Percentiles rank a stretch among this genome's conserved stretches.
phyloP scores from a whole-genome alignment of 2,113 vertebrate species.

The Lathamus discolor region DNA sequence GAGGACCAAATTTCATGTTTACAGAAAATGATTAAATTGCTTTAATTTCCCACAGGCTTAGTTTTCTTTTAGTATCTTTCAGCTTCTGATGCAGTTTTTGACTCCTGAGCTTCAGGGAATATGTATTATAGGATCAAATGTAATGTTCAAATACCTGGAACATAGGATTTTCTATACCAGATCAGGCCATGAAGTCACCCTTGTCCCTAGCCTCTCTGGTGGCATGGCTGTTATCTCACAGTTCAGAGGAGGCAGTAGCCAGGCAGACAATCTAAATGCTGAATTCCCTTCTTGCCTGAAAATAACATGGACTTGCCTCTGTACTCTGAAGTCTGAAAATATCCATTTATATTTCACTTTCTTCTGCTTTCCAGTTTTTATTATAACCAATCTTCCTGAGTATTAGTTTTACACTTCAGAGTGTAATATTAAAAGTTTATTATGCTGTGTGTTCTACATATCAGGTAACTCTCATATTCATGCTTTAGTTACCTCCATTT shows the following conservation, averaged over 20 bases:
- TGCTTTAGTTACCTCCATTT: neutral
- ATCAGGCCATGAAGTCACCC: neutral
- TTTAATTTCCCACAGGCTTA: neutral
- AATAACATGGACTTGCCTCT: neutral
- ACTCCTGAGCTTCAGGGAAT: neutral
- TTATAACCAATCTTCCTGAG: neutral
- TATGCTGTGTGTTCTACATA: rapidly evolving
- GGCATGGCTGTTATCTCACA: rapidly evolving
- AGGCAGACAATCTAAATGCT: neutral
- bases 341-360: neutral
- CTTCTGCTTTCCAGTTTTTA: neutral
- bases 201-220: neutral
- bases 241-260: neutral
- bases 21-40: neutral
- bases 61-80: neutral
- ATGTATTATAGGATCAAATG: neutral
- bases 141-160: slow-evolving; percentile 4
- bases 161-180: neutral
- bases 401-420: neutral
- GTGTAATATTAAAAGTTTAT: neutral
- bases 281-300: neutral
- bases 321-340: neutral
- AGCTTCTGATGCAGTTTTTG: neutral
- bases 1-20: neutral
- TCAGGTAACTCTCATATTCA: neutral